Conservation (phyloP, 2,888 invertebrate species). For the Tinea pellionella region DNA sequence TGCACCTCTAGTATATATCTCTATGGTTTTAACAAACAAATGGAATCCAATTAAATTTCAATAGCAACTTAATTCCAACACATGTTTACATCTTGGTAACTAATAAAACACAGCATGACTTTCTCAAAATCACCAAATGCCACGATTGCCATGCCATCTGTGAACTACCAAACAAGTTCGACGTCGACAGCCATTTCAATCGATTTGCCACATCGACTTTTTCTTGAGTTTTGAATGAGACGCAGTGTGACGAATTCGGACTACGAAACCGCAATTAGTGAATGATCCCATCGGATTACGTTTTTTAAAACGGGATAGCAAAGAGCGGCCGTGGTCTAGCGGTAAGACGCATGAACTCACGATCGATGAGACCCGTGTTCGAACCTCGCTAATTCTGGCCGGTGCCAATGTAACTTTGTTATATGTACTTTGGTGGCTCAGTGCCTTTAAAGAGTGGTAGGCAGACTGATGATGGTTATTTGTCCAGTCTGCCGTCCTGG, state of each 20-base stretch:
- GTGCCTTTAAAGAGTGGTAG: too few species aligned
- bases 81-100: not conserved
- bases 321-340: too few species aligned
- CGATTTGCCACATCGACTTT: conserved; percentile 52
- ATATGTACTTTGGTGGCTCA: too few species aligned
- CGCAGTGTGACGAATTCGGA: conserved; percentile 40
- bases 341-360: too few species aligned
- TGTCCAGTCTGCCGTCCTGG: too few species aligned
- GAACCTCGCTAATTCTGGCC: too few species aligned
- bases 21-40: too few species aligned
- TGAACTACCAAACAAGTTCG: conserved; percentile 33
- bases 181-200: conserved; percentile 46
- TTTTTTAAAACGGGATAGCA: not conserved
- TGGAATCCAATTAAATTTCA: not conserved
- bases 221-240: conserved; percentile 25
- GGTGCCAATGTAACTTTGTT: too few species aligned
- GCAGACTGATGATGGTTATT: too few species aligned
- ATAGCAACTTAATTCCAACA: not conserved
- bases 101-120: conserved; percentile 13
- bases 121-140: conserved; percentile 23
- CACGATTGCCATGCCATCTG: conserved; percentile 47
- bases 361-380: too few species aligned
- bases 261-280: conserved; percentile 54
- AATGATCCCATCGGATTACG: conserved; percentile 44
- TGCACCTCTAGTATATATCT: too few species aligned